Percentiles rank a stretch among this genome's conserved stretches.
These are phyloP conservation scores for Rhamnusium bicolor DNA, from an alignment of 2,888 invertebrate species.

Conservation along the genomic window DNA sequence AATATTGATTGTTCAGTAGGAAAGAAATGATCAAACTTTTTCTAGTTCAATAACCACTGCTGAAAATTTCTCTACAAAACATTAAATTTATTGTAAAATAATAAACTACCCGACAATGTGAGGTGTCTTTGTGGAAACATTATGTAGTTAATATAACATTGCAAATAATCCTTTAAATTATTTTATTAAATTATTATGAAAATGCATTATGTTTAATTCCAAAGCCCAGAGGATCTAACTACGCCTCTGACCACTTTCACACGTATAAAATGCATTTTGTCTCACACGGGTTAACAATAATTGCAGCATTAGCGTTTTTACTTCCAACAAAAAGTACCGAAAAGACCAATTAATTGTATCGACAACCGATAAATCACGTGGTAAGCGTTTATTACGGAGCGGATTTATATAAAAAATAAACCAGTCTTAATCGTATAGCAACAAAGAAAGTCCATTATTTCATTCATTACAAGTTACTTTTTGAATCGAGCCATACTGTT, in stretches of 20 bases:
- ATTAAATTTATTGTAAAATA: no score
- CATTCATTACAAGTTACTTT: not conserved
- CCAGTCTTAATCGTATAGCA: not conserved
- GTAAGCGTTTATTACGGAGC: not conserved
- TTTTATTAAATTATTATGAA: no score
- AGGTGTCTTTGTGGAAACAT: no score
- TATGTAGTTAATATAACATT: no score
- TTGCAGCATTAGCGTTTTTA: not conserved
- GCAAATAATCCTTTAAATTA: no score
- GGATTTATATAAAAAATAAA: not conserved
- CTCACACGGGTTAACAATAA: not conserved
- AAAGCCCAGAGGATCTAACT: no score
- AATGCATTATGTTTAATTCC: no score
- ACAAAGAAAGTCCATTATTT: not conserved
- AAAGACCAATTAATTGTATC: slow-evolving; percentile 8
- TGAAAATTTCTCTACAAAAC: no score
- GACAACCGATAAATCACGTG: slow-evolving; percentile 1
- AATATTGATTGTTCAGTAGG: no score
- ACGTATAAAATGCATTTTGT: not conserved
- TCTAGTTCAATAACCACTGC: no score
- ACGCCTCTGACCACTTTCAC: not conserved
- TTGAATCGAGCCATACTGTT: not conserved
- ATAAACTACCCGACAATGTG: no score
- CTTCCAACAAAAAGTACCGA: not conserved
- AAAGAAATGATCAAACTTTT: no score